Conservation (phyloP, 2,888 invertebrate genomes). For the Acleris sparsana region DNA sequence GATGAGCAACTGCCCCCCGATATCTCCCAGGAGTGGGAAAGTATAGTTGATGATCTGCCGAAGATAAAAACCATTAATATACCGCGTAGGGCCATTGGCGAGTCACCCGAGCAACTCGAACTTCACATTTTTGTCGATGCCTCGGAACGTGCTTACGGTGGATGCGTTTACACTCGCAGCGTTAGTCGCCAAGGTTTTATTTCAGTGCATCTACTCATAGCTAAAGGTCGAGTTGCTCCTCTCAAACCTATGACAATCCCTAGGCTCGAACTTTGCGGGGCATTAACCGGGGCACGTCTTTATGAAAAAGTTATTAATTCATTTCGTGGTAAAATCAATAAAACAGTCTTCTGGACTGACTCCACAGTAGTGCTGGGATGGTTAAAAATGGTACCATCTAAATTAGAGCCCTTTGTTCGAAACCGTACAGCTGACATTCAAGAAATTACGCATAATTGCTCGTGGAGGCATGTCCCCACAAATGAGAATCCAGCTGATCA, state of each 20-base stretch:
- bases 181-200: too few species aligned
- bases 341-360: neutral
- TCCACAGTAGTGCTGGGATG: neutral
- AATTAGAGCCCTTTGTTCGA: neutral
- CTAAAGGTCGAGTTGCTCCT: neutral
- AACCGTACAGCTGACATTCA: neutral
- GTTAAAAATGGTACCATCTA: neutral
- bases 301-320: neutral
- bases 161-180: too few species aligned
- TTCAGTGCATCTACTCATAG: neutral
- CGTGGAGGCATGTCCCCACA: neutral
- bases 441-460: neutral
- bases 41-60: too few species aligned
- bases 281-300: neutral
- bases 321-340: neutral
- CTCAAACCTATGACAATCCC: neutral
- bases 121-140: too few species aligned
- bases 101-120: too few species aligned
- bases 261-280: neutral
- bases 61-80: too few species aligned
- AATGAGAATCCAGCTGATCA: neutral
- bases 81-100: too few species aligned
- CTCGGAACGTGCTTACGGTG: too few species aligned
- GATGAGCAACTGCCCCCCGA: too few species aligned
- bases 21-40: too few species aligned